phyloP scores from a whole-genome alignment of 2,797 vertebrate species.

The Amblyraja radiata region DNA sequence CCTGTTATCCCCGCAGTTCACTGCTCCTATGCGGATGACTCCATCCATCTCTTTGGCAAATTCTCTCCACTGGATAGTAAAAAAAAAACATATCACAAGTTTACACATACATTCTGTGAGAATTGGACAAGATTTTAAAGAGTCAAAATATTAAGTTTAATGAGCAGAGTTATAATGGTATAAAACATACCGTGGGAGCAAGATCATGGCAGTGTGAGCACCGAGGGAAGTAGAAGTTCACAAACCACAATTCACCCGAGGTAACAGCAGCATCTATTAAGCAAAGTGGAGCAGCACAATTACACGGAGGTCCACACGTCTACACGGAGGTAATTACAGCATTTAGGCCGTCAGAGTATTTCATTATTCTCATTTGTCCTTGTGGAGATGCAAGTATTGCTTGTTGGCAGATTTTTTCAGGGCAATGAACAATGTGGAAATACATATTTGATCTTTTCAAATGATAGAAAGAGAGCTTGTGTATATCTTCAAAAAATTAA shows the following conservation, averaged over 20 bases:
- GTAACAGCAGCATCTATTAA: conserved; percentile 80
- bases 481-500: neutral
- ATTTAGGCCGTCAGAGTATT: neutral
- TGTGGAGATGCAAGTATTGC: neutral
- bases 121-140: neutral
- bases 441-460: neutral
- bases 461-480: neutral
- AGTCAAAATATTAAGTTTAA: neutral
- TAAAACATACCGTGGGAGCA: conserved; percentile 75
- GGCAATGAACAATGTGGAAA: neutral
- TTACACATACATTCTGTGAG: neutral
- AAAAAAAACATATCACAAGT: neutral
- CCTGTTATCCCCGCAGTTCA: conserved; percentile 92
- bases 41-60: conserved; percentile 96
- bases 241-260: conserved; percentile 94
- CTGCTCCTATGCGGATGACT: conserved; percentile 83
- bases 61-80: conserved; percentile 76
- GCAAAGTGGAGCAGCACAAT: conserved; percentile 33
- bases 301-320: neutral
- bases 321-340: neutral
- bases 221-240: conserved; percentile 93
- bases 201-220: conserved; percentile 95
- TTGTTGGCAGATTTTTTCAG: neutral
- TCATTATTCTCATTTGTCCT: neutral
- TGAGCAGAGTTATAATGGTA: neutral